Evolutionary conservation across 2,113 vertebrate species (phyloP), one percentile per base, ranked within the genome.

Genomic region (Seriola dumerili): DNA sequence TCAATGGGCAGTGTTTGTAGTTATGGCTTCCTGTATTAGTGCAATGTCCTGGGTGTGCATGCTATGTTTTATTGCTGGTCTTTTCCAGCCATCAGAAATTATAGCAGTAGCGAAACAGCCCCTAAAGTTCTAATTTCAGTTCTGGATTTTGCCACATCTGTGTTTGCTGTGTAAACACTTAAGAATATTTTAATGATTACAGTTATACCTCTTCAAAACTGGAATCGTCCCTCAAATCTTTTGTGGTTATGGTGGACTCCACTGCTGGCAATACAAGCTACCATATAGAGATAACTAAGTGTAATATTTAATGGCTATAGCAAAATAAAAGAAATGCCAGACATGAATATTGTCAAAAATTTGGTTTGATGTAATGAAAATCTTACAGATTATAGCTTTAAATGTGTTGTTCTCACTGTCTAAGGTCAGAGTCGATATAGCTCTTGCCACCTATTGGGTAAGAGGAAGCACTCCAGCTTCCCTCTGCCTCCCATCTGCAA

Each of bases 31-130:
- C 38, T 54, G 40, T 67, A 50, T 84, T 66, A 25, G 48, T 34
- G 55, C 64, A 7, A 16, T 0, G 19, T 44, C 66, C 64, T 17
- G 48, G 17, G 62, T 19, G 50, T 0, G 48, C 11, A 10, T 65
- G 38, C 17, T 50, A 1, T 48, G 72, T 70, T 87, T 48, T 81
- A 73, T 16, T 59, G 65, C 68, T 11, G 21, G n/a, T 64, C 29
- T 68, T 78, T 75, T 32, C 32, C 14, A 17, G 61, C 4, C 38
- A 25, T 68, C 38, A 73, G 38, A 68, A 59, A 72, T n/a, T 11
- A 29, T 23, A 55, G 10, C 40, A 42, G 8, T 11, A 42, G 40
- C 1, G 9, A 42, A 10, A 42, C 40, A 42, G 40, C 40, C 9
- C 40, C 8, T 42, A 54, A 54, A 54, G 52, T 0, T 23, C 9